Evolutionary conservation across 1,140 invertebrate genomes (phyloP).

Genomic region (Drosophila obscura): DNA sequence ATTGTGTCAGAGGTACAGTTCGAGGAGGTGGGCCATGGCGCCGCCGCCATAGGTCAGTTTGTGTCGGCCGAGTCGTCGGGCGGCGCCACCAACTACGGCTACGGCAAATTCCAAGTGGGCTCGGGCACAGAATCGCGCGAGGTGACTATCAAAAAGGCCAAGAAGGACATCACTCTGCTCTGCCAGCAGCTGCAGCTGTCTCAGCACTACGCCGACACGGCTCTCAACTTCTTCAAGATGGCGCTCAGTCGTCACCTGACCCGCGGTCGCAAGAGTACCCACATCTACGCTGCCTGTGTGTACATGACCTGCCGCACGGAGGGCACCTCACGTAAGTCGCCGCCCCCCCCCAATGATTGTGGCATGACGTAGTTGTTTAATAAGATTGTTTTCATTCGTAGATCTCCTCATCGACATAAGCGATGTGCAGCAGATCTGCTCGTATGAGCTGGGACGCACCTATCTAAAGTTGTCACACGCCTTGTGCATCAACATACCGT

Average conservation of each 20-base stretch:
- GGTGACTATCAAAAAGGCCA: conserved; percentile 94
- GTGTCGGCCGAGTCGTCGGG: conserved; percentile 94
- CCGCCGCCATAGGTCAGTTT: conserved; percentile 95
- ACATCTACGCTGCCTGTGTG: conserved; percentile 98
- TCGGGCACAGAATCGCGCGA: conserved; percentile 94
- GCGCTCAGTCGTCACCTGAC: conserved; percentile 94
- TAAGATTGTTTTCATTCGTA: conserved; percentile 70
- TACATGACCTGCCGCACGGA: conserved; percentile 98
- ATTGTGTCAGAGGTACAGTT: conserved; percentile 99
- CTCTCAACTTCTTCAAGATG: conserved; percentile 98
- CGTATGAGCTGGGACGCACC: conserved; percentile 96
- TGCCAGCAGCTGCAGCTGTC: conserved; percentile 93
- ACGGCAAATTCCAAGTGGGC: conserved; percentile 91
- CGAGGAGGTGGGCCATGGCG: conserved; percentile 95
- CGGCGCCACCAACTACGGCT: conserved; percentile 89
- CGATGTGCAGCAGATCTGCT: conserved; percentile 97
- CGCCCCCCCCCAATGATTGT: too few species aligned
- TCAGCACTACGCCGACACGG: conserved; percentile 95
- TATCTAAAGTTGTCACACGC: conserved; percentile 95
- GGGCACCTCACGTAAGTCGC: conserved; percentile 93
- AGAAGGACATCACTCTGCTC: conserved; percentile 90
- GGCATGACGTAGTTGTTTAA: neutral
- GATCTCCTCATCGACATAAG: conserved; percentile 99
- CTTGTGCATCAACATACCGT: conserved; percentile 96
- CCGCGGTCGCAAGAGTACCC: conserved; percentile 94